phyloP scores from a whole-genome alignment of 2,113 vertebrate genomes.

The Paralichthys olivaceus region DNA sequence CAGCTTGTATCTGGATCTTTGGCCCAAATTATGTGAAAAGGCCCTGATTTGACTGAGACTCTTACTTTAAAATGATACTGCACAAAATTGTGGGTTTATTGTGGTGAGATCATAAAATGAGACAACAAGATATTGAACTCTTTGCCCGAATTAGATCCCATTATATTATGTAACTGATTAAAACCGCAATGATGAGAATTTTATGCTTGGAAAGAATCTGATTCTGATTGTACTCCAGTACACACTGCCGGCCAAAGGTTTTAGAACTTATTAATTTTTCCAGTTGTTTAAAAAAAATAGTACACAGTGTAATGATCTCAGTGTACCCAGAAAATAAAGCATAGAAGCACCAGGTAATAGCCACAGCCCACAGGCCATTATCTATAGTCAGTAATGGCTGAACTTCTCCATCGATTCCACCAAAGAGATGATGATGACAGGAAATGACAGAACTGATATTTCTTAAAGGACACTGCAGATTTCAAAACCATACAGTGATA shows the following conservation, averaged over 20 bases:
- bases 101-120: not conserved
- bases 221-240: not conserved
- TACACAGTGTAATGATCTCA: not conserved
- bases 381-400: too few species aligned
- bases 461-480: too few species aligned
- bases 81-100: not conserved
- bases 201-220: not conserved
- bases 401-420: too few species aligned
- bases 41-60: not conserved
- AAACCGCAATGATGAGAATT: not conserved
- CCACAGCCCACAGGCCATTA: too few species aligned
- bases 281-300: not conserved
- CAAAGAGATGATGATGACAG: too few species aligned
- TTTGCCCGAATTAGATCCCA: not conserved
- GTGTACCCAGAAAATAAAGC: not conserved
- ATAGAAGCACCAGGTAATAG: not conserved
- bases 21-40: not conserved
- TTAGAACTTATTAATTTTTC: not conserved
- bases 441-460: too few species aligned
- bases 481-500: too few species aligned
- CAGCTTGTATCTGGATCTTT: not conserved
- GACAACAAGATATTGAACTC: not conserved
- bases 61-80: not conserved
- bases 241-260: not conserved
- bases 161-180: not conserved